A percentile compares a stretch with the other conserved stretches of the same genome.
Evolutionary conservation across 2,888 invertebrate genomes (phyloP).

Genomic region (Tinea semifulvella): DNA sequence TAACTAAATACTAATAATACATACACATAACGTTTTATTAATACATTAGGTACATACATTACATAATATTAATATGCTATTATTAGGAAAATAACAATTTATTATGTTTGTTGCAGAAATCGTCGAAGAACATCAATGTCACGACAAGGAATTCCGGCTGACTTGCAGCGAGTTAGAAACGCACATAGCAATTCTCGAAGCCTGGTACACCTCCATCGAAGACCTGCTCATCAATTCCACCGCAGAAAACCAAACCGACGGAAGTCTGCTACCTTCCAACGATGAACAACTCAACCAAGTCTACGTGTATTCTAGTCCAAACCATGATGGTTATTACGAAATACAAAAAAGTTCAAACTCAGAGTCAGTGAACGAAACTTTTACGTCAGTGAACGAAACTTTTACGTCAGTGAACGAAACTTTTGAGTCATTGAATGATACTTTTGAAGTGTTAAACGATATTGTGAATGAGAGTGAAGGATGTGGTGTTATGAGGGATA

Average conservation of each 20-base stretch:
- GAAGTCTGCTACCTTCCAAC: slow-evolving; percentile 29
- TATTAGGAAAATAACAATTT: not conserved
- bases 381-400: slow-evolving; percentile 17
- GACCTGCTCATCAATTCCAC: slow-evolving; percentile 40
- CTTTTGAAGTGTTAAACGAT: slow-evolving; percentile 31
- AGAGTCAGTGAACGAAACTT: slow-evolving; percentile 24
- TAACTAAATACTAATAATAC: too few relatives aligned
- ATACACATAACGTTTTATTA: too few relatives aligned
- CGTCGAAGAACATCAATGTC: slow-evolving; percentile 70
- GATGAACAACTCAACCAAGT: slow-evolving; percentile 51
- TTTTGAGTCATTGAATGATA: slow-evolving; percentile 17
- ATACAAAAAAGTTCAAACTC: slow-evolving; percentile 32
- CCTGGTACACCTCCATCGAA: slow-evolving; percentile 60
- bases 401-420: slow-evolving; percentile 23
- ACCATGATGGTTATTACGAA: slow-evolving; percentile 51
- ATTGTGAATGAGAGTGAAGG: slow-evolving; percentile 38
- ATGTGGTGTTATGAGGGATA: slow-evolving; percentile 40
- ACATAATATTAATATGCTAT: too few relatives aligned
- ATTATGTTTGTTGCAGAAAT: slow-evolving; percentile 63
- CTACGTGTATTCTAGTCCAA: slow-evolving; percentile 56
- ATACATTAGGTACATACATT: too few relatives aligned
- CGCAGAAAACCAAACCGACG: slow-evolving; percentile 35
- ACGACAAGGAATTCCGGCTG: slow-evolving; percentile 67
- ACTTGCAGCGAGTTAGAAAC: slow-evolving; percentile 71
- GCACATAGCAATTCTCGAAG: slow-evolving; percentile 70